A percentile compares a stretch with the other conserved stretches of the same genome.
Conservation (phyloP, 2,888 invertebrate genomes). For the Ligdia adustata region DNA sequence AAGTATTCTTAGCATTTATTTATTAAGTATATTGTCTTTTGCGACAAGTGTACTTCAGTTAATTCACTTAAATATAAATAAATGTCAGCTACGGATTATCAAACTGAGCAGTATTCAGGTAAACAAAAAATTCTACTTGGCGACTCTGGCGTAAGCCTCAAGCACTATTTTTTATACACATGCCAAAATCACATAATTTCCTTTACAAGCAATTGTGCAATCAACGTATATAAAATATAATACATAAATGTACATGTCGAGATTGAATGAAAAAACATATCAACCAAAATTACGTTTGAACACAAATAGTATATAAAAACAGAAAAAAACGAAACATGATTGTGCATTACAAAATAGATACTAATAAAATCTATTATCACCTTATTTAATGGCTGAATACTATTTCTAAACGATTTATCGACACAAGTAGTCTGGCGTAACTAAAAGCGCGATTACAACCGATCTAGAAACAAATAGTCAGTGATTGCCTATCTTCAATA, state of each 20-base stretch:
- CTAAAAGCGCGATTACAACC: constrained; percentile 46
- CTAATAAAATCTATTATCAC: constrained; percentile 75
- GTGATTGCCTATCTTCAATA: constrained; percentile 58
- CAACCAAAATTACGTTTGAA: constrained; percentile 59
- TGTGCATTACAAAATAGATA: constrained; percentile 74
- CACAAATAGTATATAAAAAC: constrained; percentile 53
- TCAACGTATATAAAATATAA: constrained; percentile 61
- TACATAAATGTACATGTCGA: constrained; percentile 66
- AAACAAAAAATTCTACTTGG: constrained; percentile 36
- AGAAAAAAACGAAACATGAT: constrained; percentile 67
- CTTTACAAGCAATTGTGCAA: constrained; percentile 69
- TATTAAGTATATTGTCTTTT: constrained; percentile 78
- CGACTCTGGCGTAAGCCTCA: constrained; percentile 70
- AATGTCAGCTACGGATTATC: constrained; percentile 60
- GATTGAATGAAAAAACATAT: constrained; percentile 53
- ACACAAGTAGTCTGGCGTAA: constrained; percentile 67
- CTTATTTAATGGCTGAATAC: constrained; percentile 55
- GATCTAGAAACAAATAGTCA: constrained; percentile 45
- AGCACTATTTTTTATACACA: constrained; percentile 33
- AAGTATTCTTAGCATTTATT: constrained; percentile 69
- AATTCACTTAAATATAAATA: constrained; percentile 66
- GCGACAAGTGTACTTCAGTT: constrained; percentile 75
- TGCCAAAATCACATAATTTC: constrained; percentile 45
- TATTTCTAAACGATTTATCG: constrained; percentile 46
- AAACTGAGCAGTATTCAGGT: constrained; percentile 55